These are phyloP conservation scores for Colius striatus DNA, from an alignment of 2,113 vertebrate species.

Conservation along the genomic window DNA sequence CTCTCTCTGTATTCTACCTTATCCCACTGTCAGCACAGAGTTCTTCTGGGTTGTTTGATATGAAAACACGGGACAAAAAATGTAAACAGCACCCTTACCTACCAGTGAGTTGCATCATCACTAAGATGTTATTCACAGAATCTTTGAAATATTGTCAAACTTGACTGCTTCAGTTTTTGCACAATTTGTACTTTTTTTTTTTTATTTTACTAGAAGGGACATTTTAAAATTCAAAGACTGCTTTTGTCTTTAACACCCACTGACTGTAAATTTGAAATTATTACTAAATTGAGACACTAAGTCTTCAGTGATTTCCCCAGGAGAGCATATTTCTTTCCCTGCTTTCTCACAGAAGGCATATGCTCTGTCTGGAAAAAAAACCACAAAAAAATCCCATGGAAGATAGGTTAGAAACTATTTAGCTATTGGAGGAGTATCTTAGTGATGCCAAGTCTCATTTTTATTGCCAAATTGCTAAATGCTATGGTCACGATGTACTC, in stretches of 20 bases:
- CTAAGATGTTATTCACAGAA: background rate
- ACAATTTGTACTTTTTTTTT: background rate
- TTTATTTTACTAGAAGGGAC: background rate
- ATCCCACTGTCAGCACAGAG: accelerated
- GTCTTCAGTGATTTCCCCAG: background rate
- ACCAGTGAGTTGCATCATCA: background rate
- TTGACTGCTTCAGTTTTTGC: background rate
- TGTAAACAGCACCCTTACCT: background rate
- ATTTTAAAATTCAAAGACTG: background rate
- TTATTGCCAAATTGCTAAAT: background rate
- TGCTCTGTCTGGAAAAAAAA: background rate
- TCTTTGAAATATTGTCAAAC: background rate
- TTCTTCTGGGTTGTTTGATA: background rate
- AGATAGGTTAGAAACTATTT: background rate
- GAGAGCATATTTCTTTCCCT: background rate
- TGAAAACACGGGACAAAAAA: background rate
- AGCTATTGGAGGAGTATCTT: no score
- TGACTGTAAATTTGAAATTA: background rate
- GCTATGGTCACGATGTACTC: background rate
- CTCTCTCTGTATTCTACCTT: background rate
- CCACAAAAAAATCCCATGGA: no score
- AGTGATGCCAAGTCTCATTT: no score
- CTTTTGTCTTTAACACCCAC: background rate
- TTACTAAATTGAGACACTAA: background rate
- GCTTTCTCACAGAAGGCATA: background rate